phyloP scores from a whole-genome alignment of 2,888 invertebrate genomes.

The Troides helena region DNA sequence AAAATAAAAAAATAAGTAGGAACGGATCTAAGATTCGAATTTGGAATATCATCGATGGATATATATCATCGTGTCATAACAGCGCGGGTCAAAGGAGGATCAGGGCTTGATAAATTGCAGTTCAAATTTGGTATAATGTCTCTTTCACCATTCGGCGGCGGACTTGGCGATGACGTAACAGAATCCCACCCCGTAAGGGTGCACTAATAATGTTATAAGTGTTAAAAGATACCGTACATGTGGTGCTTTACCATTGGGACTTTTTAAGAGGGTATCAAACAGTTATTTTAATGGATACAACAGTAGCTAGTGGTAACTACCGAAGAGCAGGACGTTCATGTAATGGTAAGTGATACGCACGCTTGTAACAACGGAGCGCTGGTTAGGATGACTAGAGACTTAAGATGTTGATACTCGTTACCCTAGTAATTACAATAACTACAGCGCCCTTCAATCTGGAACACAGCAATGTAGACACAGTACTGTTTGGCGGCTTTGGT shows the following conservation, averaged over 20 bases:
- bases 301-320: no score
- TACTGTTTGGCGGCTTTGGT: no score
- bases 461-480: no score
- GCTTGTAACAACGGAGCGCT: no score
- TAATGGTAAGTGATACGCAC: no score
- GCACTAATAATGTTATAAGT: constrained; percentile 34
- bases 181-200: constrained; percentile 54
- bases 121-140: constrained; percentile 78
- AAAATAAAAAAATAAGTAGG: constrained; percentile 47
- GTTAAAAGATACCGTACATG: neutral
- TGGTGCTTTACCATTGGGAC: neutral
- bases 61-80: constrained; percentile 80
- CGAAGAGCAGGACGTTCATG: no score
- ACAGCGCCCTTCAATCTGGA: no score
- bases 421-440: no score
- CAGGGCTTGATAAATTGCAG: constrained; percentile 76
- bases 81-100: constrained; percentile 75
- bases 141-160: constrained; percentile 69
- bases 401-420: no score
- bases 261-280: neutral
- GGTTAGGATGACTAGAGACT: no score
- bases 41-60: constrained; percentile 74
- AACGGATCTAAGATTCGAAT: constrained; percentile 57
- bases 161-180: constrained; percentile 67
- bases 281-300: neutral